These are phyloP conservation scores for Pelusios castaneus DNA, from an alignment of 2,113 vertebrate genomes.

Conservation along the genomic window DNA sequence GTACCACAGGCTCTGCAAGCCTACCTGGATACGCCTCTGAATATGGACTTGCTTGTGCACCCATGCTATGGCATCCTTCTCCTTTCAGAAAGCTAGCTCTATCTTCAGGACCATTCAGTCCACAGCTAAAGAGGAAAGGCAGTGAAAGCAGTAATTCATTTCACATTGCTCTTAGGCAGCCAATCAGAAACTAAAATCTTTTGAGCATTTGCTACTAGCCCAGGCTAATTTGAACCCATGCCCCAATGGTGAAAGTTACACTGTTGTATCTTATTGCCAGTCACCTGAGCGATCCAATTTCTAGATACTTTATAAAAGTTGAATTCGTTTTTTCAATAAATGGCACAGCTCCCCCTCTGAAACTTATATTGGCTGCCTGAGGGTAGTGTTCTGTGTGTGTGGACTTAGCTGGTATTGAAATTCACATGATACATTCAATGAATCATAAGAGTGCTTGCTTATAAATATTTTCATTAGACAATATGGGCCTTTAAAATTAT, in stretches of 20 bases:
- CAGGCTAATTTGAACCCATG: neutral
- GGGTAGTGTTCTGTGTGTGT: neutral
- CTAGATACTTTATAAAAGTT: neutral
- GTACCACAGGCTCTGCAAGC: neutral
- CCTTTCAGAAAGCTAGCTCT: neutral
- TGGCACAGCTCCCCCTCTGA: neutral
- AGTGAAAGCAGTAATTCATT: neutral
- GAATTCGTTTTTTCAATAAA: neutral
- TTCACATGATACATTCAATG: neutral
- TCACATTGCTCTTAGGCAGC: neutral
- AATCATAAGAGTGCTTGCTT: neutral
- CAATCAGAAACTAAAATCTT: neutral
- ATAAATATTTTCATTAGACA: neutral
- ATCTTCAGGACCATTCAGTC: too few relatives aligned
- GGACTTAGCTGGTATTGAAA: neutral
- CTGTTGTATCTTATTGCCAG: neutral
- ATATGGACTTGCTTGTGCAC: neutral
- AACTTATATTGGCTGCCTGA: neutral
- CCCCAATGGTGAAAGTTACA: neutral
- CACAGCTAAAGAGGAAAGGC: neutral
- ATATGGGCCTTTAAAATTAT: neutral
- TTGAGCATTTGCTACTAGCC: neutral
- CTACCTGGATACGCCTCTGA: neutral
- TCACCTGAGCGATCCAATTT: neutral
- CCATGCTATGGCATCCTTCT: neutral